Evolutionary conservation across 2,888 invertebrate genomes (phyloP).

Genomic region (Lampropteryx suffumata): DNA sequence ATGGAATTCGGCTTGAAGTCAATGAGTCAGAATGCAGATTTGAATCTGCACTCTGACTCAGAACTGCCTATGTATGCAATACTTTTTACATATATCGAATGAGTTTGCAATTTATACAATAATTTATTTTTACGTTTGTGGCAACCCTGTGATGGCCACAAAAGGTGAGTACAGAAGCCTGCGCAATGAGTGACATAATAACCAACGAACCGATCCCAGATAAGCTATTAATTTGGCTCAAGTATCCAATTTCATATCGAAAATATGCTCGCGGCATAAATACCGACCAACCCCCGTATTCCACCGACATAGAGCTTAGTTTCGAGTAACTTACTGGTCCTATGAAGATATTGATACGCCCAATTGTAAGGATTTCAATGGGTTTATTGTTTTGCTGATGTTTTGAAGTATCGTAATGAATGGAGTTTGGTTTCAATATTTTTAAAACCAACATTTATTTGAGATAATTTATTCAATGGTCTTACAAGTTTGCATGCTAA

Average conservation of each 20-base stretch:
- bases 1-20: too few species aligned
- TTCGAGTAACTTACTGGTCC: constrained; percentile 31
- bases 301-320: constrained; percentile 26
- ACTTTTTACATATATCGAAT: too few species aligned
- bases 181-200: constrained; percentile 76
- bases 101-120: too few species aligned
- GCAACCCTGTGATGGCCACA: constrained; percentile 57
- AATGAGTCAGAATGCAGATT: too few species aligned
- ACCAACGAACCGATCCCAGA: constrained; percentile 70
- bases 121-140: neutral
- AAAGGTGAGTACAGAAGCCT: constrained; percentile 57
- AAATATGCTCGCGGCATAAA: constrained; percentile 49
- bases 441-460: too few species aligned
- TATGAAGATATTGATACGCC: constrained; percentile 66
- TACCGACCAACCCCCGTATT: constrained; percentile 16
- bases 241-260: constrained; percentile 67
- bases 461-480: too few species aligned
- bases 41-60: too few species aligned
- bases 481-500: too few species aligned
- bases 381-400: constrained; percentile 63
- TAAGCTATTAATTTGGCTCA: constrained; percentile 79
- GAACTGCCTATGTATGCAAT: too few species aligned
- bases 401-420: constrained; percentile 37
- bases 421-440: neutral
- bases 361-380: constrained; percentile 56